phyloP scores from a whole-genome alignment of 2,113 vertebrate genomes.

The Dipodomys stephensi region DNA sequence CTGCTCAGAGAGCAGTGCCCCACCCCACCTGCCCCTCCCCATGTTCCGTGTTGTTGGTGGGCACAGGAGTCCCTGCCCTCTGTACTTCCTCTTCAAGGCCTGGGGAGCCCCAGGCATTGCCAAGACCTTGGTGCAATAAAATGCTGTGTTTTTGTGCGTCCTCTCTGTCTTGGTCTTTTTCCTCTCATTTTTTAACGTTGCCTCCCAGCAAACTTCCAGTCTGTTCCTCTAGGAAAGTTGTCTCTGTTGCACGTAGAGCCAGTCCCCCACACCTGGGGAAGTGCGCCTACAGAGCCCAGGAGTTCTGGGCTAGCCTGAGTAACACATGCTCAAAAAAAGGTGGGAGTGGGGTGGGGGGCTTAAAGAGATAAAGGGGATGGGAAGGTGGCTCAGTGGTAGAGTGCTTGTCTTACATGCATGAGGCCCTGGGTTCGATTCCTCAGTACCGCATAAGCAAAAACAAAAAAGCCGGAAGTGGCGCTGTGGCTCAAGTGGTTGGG shows the following conservation, averaged over 20 bases:
- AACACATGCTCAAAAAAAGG: neutral
- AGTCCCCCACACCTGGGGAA: fast-evolving
- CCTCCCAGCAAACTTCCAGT: fast-evolving
- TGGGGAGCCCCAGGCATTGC: constrained; percentile 35
- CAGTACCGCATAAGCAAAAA: no score
- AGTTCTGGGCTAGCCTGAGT: neutral
- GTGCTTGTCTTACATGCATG: no score
- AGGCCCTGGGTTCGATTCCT: no score
- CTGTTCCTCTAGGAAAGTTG: fast-evolving
- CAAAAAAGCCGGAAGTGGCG: no score
- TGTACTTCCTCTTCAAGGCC: neutral
- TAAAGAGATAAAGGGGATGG: no score
- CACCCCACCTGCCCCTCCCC: no score
- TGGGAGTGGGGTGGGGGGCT: no score
- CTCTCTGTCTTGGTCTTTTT: neutral
- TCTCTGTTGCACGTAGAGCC: fast-evolving
- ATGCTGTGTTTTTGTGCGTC: constrained; percentile 26
- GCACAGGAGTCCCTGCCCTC: neutral
- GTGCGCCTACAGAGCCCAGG: neutral
- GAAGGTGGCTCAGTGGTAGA: no score
- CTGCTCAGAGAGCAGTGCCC: no score
- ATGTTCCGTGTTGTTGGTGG: no score
- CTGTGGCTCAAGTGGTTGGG: no score
- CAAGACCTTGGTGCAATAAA: constrained; percentile 81
- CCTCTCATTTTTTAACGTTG: neutral